Conservation (phyloP, 1,140 invertebrate genomes). For the Rhagoletis zephyria region DNA sequence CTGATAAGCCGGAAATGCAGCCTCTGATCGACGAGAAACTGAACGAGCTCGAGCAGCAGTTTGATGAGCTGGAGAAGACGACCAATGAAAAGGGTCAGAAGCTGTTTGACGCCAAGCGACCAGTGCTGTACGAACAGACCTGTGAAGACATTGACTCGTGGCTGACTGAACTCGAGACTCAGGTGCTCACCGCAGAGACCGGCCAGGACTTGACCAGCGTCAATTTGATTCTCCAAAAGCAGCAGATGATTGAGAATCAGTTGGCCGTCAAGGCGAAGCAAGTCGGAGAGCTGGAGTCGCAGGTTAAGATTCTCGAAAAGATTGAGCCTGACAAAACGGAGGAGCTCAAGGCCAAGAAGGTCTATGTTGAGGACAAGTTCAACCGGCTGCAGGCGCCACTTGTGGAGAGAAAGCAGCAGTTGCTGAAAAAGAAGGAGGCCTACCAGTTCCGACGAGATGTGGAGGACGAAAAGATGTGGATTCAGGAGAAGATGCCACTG, state of each 20-base stretch:
- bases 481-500: conserved; percentile 96
- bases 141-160: conserved; percentile 98
- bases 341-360: too few species aligned
- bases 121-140: conserved; percentile 95
- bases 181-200: conserved; percentile 95
- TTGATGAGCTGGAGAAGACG: conserved; percentile 92
- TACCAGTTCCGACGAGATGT: conserved; percentile 98
- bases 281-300: conserved; percentile 92
- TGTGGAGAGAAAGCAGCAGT: conserved; percentile 86
- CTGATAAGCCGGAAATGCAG: conserved; percentile 94
- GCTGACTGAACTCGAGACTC: conserved; percentile 98
- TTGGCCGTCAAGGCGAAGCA: conserved; percentile 94
- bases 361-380: too few species aligned
- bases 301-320: conserved; percentile 94
- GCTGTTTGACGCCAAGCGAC: conserved; percentile 97
- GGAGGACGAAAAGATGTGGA: conserved; percentile 99
- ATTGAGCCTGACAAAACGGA: too few species aligned
- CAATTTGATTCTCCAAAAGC: conserved; percentile 98
- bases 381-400: conserved; percentile 96
- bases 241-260: conserved; percentile 96
- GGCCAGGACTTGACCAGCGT: conserved; percentile 97
- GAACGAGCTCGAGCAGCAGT: conserved; percentile 89
- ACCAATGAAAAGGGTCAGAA: conserved; percentile 98
- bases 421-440: conserved; percentile 98
- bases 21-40: conserved; percentile 93